Evolutionary conservation across 2,797 vertebrate species (phyloP).

Genomic region (Notamacropus eugenii): DNA sequence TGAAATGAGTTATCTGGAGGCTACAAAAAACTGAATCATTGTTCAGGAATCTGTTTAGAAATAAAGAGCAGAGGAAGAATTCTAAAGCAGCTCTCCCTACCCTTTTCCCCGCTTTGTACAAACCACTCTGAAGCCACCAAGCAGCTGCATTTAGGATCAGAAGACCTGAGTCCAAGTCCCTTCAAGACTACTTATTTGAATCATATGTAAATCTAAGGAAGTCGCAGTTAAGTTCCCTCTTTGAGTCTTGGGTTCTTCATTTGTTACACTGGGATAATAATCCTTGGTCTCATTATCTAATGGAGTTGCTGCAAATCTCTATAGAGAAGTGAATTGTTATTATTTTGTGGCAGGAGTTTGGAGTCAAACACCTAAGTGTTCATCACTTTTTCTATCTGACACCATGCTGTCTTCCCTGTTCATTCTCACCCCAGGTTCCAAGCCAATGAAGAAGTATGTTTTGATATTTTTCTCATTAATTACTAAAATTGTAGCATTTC

Average conservation of each 20-base stretch:
- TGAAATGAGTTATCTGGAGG: background rate
- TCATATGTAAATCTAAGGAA: background rate
- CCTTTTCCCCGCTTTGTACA: fast-evolving
- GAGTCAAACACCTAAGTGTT: background rate
- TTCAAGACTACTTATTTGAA: background rate
- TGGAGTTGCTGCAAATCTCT: background rate
- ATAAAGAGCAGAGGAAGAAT: background rate
- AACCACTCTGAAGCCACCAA: background rate
- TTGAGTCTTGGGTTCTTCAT: background rate
- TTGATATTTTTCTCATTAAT: background rate
- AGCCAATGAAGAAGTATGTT: background rate
- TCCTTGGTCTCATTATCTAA: background rate
- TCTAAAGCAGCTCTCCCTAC: background rate
- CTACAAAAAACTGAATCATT: background rate
- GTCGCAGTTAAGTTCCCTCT: background rate
- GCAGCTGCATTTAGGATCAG: background rate
- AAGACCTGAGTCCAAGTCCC: background rate
- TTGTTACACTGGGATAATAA: background rate
- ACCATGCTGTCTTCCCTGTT: background rate
- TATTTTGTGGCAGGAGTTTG: background rate
- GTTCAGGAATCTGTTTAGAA: background rate
- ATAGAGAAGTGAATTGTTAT: background rate
- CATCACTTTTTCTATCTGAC: background rate
- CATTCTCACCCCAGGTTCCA: background rate
- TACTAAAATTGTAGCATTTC: background rate